Percentiles rank a stretch among this genome's conserved stretches.
These are phyloP conservation scores for Microcebus murinus DNA, from an alignment of 2,113 vertebrate species.

Conservation along the genomic window DNA sequence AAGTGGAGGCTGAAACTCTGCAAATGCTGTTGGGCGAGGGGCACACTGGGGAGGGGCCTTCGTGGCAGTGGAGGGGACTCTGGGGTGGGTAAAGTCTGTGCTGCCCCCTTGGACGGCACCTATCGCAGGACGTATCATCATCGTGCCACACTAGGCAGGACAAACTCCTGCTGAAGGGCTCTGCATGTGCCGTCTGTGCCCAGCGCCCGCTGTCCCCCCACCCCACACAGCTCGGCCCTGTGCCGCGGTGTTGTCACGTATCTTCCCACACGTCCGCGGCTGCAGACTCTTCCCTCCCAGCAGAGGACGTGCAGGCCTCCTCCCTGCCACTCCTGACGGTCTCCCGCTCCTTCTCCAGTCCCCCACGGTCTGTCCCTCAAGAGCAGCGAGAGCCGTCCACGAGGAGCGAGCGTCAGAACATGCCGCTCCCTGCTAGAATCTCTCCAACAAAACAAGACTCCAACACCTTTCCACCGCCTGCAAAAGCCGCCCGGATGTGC, in stretches of 20 bases:
- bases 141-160: rapidly evolving
- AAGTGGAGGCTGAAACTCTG: neutral
- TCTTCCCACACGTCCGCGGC: neutral
- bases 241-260: rapidly evolving
- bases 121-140: rapidly evolving
- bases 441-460: neutral
- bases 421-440: neutral
- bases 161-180: rapidly evolving
- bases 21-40: neutral
- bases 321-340: rapidly evolving
- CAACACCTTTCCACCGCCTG: rapidly evolving
- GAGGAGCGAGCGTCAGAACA: too few species aligned
- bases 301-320: rapidly evolving
- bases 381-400: neutral
- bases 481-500: rapidly evolving
- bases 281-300: neutral
- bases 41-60: rapidly evolving
- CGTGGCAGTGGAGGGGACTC: neutral
- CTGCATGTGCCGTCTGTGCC: rapidly evolving
- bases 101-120: rapidly evolving
- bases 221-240: rapidly evolving
- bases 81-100: rapidly evolving
- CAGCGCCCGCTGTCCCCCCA: too few species aligned
- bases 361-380: rapidly evolving
- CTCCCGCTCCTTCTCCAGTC: neutral